Conservation (phyloP, 2,797 vertebrate species). For the Philypnodon macrostomus region DNA sequence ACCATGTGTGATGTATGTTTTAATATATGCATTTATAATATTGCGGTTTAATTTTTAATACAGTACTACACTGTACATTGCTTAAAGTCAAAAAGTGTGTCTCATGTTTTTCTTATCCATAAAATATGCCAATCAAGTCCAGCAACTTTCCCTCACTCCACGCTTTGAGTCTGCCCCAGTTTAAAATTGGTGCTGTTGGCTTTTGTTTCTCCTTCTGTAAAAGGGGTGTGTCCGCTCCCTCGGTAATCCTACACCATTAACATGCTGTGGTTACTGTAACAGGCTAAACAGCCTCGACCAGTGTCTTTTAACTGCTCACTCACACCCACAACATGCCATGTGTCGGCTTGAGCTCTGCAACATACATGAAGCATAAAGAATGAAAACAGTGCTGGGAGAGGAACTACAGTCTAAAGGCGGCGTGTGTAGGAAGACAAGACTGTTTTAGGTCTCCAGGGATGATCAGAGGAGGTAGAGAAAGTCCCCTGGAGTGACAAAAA, state of each 20-base stretch:
- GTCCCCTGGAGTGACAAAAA: conserved; percentile 14
- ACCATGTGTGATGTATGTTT: too few species aligned
- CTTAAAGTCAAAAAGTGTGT: background rate
- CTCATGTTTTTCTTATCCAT: conserved; percentile 17
- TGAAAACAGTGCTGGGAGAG: conserved; percentile 21
- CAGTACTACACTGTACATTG: too few species aligned
- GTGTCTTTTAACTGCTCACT: conserved; percentile 63
- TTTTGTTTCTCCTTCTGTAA: conserved; percentile 53
- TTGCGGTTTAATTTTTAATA: background rate
- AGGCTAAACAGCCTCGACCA: conserved; percentile 87
- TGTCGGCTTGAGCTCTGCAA: conserved; percentile 33
- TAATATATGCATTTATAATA: background rate
- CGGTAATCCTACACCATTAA: conserved; percentile 91
- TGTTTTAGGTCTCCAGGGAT: conserved; percentile 4
- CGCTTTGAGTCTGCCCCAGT: conserved; percentile 9
- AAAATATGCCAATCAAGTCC: conserved; percentile 20
- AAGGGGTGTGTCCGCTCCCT: conserved; percentile 79
- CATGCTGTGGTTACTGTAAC: conserved; percentile 78
- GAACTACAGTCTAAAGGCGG: conserved; percentile 2
- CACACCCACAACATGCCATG: conserved; percentile 60
- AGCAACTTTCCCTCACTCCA: conserved; percentile 14
- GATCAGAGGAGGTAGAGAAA: conserved; percentile 22
- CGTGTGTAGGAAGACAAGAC: conserved; percentile 23
- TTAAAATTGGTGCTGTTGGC: conserved; percentile 53
- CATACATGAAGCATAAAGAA: background rate